Conservation (phyloP, 1,140 invertebrate genomes). For the Dinoponera quadriceps region DNA sequence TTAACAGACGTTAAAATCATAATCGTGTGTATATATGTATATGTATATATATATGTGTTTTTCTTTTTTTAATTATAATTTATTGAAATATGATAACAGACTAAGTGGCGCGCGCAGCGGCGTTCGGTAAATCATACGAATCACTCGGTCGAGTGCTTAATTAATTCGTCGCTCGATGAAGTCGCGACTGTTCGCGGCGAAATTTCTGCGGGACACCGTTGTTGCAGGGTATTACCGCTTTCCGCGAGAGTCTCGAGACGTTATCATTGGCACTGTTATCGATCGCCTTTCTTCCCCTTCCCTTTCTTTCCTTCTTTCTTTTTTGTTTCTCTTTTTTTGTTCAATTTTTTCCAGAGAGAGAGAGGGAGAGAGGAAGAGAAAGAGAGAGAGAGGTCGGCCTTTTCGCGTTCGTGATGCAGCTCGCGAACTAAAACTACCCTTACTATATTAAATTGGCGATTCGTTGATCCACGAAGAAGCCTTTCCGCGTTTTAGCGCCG, state of each 20-base stretch:
- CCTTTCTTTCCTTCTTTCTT: too few relatives aligned
- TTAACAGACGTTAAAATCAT: too few relatives aligned
- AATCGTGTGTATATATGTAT: too few relatives aligned
- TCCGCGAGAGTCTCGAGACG: slow-evolving; percentile 17
- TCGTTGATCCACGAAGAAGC: slow-evolving; percentile 23
- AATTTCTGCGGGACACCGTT: not conserved
- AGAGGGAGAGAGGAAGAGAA: not conserved
- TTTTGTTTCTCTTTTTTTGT: not conserved
- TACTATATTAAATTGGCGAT: slow-evolving; percentile 43
- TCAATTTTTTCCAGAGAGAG: too few relatives aligned
- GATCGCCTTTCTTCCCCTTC: not conserved
- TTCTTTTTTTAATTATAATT: too few relatives aligned
- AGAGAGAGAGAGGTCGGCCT: slow-evolving; percentile 33
- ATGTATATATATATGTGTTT: too few relatives aligned
- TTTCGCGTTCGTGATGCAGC: slow-evolving; percentile 13
- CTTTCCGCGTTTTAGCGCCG: not conserved
- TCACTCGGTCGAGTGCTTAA: slow-evolving; percentile 18
- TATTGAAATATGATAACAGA: too few relatives aligned
- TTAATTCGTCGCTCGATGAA: slow-evolving; percentile 29
- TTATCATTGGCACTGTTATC: slow-evolving; percentile 37
- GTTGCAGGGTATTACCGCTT: too few relatives aligned
- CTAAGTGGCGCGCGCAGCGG: too few relatives aligned
- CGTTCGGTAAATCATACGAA: too few relatives aligned
- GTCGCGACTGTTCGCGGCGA: not conserved
- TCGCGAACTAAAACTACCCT: slow-evolving; percentile 20